These are phyloP conservation scores for Tenualosa thibaudeaui DNA, from an alignment of 2,797 vertebrate genomes.

Conservation along the genomic window DNA sequence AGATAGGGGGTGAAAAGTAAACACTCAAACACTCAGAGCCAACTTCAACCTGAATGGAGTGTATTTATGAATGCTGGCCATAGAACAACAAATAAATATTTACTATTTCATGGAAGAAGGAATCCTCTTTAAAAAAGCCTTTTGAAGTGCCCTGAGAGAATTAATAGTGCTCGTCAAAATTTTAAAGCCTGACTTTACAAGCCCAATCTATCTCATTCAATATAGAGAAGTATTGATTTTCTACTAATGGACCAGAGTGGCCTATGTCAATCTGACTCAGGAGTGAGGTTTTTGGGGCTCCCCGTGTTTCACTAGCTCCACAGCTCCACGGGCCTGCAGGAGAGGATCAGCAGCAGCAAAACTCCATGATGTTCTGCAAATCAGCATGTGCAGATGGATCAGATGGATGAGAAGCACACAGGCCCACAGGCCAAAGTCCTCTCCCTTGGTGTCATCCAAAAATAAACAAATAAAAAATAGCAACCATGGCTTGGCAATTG, in stretches of 20 bases:
- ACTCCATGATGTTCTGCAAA: neutral
- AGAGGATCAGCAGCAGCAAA: neutral
- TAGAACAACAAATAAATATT: neutral
- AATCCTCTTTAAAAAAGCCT: neutral
- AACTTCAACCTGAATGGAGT: neutral
- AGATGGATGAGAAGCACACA: neutral
- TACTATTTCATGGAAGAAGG: constrained; percentile 8
- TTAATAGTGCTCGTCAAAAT: constrained; percentile 2
- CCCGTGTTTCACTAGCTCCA: neutral
- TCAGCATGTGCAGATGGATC: neutral
- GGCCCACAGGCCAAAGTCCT: too few relatives aligned
- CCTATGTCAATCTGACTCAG: neutral
- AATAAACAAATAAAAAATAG: neutral
- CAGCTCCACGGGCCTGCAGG: neutral
- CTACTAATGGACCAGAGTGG: neutral
- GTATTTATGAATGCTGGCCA: constrained; percentile 18
- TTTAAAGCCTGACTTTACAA: constrained; percentile 4
- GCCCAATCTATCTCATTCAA: constrained; percentile 11
- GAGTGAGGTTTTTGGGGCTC: neutral
- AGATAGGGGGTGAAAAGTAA: neutral
- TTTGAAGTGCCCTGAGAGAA: neutral
- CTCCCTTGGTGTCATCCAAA: neutral
- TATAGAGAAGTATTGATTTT: constrained; percentile 15
- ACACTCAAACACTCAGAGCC: neutral
- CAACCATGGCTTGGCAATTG: neutral